Evolutionary conservation across 2,797 vertebrate genomes (phyloP).

Genomic region (Cottoperca gobio): DNA sequence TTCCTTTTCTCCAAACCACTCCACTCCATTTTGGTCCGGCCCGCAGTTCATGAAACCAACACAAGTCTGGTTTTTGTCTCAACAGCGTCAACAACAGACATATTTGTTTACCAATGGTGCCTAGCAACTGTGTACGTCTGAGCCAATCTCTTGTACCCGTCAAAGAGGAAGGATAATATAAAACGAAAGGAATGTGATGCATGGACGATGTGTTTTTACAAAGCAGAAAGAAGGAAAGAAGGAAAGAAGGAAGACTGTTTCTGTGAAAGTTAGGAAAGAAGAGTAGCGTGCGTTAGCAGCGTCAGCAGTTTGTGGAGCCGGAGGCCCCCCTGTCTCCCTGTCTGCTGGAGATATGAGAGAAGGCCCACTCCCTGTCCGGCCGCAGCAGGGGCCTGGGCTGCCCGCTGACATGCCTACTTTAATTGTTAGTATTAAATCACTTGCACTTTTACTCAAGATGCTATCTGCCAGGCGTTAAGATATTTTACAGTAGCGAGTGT

Average conservation of each 20-base stretch:
- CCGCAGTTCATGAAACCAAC: slow-evolving; percentile 15
- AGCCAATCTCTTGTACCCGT: slow-evolving; percentile 12
- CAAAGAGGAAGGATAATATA: not conserved
- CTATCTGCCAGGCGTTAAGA: slow-evolving; percentile 87
- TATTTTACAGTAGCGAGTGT: slow-evolving; percentile 84
- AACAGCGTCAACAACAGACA: slow-evolving; percentile 35
- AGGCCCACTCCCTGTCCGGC: slow-evolving; percentile 84
- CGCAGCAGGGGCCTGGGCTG: slow-evolving; percentile 86
- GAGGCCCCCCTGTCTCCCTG: slow-evolving; percentile 63
- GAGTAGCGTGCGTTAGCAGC: slow-evolving; percentile 51
- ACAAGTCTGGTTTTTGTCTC: slow-evolving; percentile 40
- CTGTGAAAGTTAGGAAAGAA: slow-evolving; percentile 30
- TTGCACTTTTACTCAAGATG: slow-evolving; percentile 88
- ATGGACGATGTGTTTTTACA: slow-evolving; percentile 15
- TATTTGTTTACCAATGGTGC: slow-evolving; percentile 17
- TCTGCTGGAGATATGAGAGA: slow-evolving; percentile 86
- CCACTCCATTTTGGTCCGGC: slow-evolving; percentile 5
- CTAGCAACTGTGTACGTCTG: not conserved
- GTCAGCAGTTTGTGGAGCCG: slow-evolving; percentile 58
- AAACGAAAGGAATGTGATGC: slow-evolving; percentile 4
- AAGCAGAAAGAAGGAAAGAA: not conserved
- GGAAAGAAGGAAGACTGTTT: slow-evolving; percentile 9
- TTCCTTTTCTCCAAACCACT: slow-evolving; percentile 42
- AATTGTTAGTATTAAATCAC: slow-evolving; percentile 91
- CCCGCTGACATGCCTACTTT: slow-evolving; percentile 90